phyloP scores from a whole-genome alignment of 2,113 vertebrate species.

The Numida meleagris region DNA sequence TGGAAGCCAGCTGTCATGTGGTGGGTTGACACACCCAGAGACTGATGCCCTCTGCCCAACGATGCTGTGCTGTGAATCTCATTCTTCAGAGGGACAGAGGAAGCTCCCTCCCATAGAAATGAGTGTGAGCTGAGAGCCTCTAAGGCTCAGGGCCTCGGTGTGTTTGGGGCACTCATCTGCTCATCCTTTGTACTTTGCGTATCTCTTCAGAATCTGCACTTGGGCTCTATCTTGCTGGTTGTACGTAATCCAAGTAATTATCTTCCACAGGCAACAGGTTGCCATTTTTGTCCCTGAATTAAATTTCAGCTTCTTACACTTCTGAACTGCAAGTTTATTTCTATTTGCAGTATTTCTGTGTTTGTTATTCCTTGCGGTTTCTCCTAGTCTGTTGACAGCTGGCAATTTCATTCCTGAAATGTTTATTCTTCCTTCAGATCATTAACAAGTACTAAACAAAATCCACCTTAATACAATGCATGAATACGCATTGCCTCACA shows the following conservation, averaged over 20 bases:
- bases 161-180: background rate
- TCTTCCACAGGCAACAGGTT: background rate
- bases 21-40: rapidly evolving
- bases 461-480: background rate
- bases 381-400: background rate
- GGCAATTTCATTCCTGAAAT: background rate
- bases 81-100: background rate
- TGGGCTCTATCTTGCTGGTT: background rate
- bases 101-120: background rate
- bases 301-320: background rate
- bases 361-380: background rate
- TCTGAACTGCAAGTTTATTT: background rate
- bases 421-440: conserved; percentile 36
- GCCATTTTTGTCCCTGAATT: background rate
- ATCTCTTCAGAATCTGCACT: background rate
- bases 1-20: rapidly evolving
- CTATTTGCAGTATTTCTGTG: background rate
- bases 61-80: background rate
- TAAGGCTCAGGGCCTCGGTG: background rate
- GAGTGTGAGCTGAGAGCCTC: background rate
- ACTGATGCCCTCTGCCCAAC: rapidly evolving
- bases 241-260: background rate
- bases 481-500: background rate
- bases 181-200: background rate
- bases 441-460: conserved; percentile 20